phyloP scores from a whole-genome alignment of 2,113 vertebrate genomes.

The Sylvilagus bachmani region DNA sequence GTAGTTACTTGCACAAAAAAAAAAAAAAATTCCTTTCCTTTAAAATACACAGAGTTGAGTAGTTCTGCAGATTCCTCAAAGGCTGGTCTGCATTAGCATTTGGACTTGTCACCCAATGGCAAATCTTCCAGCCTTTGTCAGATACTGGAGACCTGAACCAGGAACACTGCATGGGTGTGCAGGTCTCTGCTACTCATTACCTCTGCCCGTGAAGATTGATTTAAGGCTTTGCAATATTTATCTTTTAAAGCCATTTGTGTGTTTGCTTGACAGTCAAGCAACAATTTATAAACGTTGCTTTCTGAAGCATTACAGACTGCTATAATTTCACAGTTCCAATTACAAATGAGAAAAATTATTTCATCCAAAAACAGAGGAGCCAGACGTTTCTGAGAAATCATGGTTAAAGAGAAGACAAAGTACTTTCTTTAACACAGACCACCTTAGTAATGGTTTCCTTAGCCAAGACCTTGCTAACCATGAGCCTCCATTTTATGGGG shows the following conservation, averaged over 20 bases:
- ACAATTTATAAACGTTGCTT: constrained; percentile 70
- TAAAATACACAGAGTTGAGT: constrained; percentile 31
- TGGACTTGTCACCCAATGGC: constrained; percentile 27
- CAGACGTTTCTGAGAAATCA: constrained; percentile 75
- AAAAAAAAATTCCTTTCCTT: neutral
- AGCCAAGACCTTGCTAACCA: constrained; percentile 35
- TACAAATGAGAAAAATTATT: constrained; percentile 79
- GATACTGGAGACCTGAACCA: neutral
- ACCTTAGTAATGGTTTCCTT: constrained; percentile 61
- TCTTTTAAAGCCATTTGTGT: constrained; percentile 64
- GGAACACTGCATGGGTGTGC: neutral
- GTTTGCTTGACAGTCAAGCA: constrained; percentile 75
- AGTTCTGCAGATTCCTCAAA: constrained; percentile 23
- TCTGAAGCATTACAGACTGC: constrained; percentile 66
- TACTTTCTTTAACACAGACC: constrained; percentile 68
- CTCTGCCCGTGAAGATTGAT: constrained; percentile 49
- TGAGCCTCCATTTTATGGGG: neutral
- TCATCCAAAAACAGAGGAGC: constrained; percentile 66
- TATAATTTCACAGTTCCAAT: constrained; percentile 77
- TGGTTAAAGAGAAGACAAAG: constrained; percentile 71
- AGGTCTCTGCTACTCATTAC: neutral
- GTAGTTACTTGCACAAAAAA: neutral
- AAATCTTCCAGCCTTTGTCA: neutral
- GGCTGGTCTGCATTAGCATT: constrained; percentile 36
- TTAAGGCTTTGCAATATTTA: constrained; percentile 55